These are phyloP conservation scores for Aleadryas rufinucha DNA, from an alignment of 2,113 vertebrate species.

Conservation along the genomic window DNA sequence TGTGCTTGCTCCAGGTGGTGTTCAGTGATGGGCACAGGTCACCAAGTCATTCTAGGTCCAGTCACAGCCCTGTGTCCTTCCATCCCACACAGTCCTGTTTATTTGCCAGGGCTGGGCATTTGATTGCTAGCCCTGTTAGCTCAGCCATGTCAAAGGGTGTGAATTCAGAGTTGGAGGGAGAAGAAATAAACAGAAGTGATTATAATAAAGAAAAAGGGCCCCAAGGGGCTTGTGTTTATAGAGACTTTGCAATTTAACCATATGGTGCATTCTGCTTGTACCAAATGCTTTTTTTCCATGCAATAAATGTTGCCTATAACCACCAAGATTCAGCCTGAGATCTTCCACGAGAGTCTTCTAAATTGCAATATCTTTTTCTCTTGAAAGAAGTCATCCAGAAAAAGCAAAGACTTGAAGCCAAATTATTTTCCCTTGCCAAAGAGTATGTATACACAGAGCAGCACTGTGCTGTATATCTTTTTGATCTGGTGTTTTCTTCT, in stretches of 20 bases:
- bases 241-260: not conserved
- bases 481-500: not conserved
- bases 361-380: not conserved
- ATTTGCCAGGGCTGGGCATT: not conserved
- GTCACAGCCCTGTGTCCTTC: not conserved
- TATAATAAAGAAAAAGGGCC: not conserved
- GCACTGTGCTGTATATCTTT: not conserved
- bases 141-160: not conserved
- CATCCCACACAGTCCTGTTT: not conserved
- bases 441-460: not conserved
- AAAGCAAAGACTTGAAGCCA: not conserved
- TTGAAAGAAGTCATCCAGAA: not conserved
- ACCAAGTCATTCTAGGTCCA: not conserved
- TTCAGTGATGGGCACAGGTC: not conserved
- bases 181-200: not conserved
- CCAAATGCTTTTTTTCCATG: not conserved
- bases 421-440: not conserved
- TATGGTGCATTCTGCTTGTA: not conserved
- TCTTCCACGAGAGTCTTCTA: not conserved
- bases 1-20: not conserved
- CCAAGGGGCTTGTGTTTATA: not conserved
- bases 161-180: not conserved
- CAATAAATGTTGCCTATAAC: not conserved
- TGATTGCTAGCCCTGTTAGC: not conserved
- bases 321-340: not conserved